Conservation (phyloP, 2,888 invertebrate genomes). For the Coleophora flavipennella region DNA sequence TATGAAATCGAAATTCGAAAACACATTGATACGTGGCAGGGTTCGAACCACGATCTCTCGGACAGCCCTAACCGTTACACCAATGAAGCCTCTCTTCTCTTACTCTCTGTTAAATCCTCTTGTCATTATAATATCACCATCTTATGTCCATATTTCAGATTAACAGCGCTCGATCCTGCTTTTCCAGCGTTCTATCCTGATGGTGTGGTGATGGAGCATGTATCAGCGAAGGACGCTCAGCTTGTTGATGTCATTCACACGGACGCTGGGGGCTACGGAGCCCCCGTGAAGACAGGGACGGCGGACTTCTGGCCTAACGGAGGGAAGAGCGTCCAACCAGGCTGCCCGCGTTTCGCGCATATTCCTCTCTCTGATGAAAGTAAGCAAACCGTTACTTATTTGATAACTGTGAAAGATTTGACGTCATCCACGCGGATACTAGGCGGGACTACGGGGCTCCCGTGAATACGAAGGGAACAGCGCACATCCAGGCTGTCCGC, state of each 20-base stretch:
- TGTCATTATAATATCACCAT: background rate
- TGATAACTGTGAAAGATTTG: too few relatives aligned
- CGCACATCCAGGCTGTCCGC: slow-evolving; percentile 73
- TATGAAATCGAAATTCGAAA: too few relatives aligned
- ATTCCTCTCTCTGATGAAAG: slow-evolving; percentile 66
- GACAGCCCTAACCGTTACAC: too few relatives aligned
- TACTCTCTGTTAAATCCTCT: too few relatives aligned
- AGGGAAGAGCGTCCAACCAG: slow-evolving; percentile 73
- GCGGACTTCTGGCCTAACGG: slow-evolving; percentile 77
- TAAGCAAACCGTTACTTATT: too few relatives aligned
- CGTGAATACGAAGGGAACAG: slow-evolving; percentile 72
- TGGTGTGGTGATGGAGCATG: slow-evolving; percentile 60
- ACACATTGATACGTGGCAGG: too few relatives aligned
- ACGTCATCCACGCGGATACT: too few relatives aligned
- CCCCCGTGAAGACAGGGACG: slow-evolving; percentile 70
- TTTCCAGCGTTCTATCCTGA: slow-evolving; percentile 74
- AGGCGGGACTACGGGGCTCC: too few relatives aligned
- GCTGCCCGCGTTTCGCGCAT: slow-evolving; percentile 68
- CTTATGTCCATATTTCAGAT: slow-evolving; percentile 37
- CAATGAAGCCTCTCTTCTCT: too few relatives aligned
- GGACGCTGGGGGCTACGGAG: slow-evolving; percentile 75
- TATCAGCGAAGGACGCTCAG: slow-evolving; percentile 67
- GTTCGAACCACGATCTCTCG: too few relatives aligned
- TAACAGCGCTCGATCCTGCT: slow-evolving; percentile 74
- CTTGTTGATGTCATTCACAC: slow-evolving; percentile 81